Base-by-base conservation (phyloP, 2,888 invertebrate genomes). In the Reticulitermes lucifugus region DNA sequence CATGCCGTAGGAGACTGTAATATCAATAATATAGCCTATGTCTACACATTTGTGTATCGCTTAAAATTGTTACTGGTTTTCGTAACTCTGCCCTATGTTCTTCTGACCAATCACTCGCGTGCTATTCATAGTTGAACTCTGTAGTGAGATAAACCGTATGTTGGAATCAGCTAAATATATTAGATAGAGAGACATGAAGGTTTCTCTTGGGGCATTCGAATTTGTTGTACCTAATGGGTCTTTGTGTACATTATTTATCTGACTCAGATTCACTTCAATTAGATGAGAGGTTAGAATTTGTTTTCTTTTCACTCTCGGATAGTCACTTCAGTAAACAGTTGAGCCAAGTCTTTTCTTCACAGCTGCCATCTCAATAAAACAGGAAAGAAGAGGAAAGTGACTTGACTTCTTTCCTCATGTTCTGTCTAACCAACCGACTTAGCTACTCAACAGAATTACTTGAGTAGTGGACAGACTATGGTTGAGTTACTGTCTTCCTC, bases 381-480 rank as follows among this genome's bases (percentile, higher is more conserved):
- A 41, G 73, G 35, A 73, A 41, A 73, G 41, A 73, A 41, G 21
- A 73, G 73, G 22, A 73, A 35, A 41, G 18, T 73, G 73, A 9
- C 41, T 41, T 41, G 41, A 41, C 73, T 41, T 73, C 73, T 35
- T 73, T 73, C 70, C 25, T n/a, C 70, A 35, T 73, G 73, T 73
- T 41, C 41, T 12, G 73, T 29, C 51, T 22, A 22, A 21, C 46
- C 77, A 46, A 22, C 35, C 41, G 73, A 77, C 43, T 77, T 77
- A 77, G 43, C 77, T 51, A 77, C 77, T 77, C 77, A 77, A 77
- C 77, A 35, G 77, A 77, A 77, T 77, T 77, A 77, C 51, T 77
- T 21, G 46, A 77, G 41, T 77, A 77, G 77, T n/a, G 9, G 77
- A 77, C 21, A 77, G 46, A 77, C 77, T n/a, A n/a, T 77, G n/a